A percentile compares a stretch with the other conserved stretches of the same genome.
Conservation (phyloP, 2,797 vertebrate genomes). For the Gastrophryne carolinensis region DNA sequence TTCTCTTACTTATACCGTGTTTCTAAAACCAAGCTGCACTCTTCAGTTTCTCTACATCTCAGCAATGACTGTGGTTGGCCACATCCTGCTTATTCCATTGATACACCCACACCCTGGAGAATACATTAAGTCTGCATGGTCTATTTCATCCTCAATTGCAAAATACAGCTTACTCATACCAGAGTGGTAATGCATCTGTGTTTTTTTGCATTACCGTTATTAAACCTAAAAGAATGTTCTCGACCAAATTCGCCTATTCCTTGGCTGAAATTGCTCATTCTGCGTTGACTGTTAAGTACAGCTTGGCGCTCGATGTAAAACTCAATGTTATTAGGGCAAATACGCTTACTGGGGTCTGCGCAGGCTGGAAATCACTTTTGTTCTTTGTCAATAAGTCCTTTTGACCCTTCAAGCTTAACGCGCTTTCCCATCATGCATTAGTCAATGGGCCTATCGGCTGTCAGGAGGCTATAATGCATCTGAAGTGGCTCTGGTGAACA, state of each 20-base stretch:
- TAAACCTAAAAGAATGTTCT: background rate
- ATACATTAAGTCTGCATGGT: too few species aligned
- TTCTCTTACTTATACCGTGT: too few species aligned
- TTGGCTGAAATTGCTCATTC: background rate
- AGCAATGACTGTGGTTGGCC: too few species aligned
- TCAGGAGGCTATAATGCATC: conserved; percentile 7
- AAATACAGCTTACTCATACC: too few species aligned
- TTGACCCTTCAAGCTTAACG: background rate
- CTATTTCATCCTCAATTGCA: too few species aligned
- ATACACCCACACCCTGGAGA: too few species aligned
- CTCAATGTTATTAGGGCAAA: background rate
- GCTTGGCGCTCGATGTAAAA: background rate
- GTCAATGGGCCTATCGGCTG: background rate
- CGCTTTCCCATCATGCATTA: conserved; percentile 20
- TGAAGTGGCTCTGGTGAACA: conserved; percentile 17
- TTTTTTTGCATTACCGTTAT: too few species aligned
- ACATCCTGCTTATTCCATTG: too few species aligned
- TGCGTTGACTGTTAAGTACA: background rate
- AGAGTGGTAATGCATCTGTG: too few species aligned
- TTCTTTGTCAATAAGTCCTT: background rate
- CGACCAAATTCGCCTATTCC: background rate
- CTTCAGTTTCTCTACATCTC: too few species aligned
- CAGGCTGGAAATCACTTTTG: background rate
- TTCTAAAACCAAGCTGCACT: too few species aligned
- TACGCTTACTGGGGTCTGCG: background rate